A percentile compares a stretch with the other conserved stretches of the same genome.
Evolutionary conservation across 2,113 vertebrate species (phyloP).

Genomic region (Choloepus hoffmanni): DNA sequence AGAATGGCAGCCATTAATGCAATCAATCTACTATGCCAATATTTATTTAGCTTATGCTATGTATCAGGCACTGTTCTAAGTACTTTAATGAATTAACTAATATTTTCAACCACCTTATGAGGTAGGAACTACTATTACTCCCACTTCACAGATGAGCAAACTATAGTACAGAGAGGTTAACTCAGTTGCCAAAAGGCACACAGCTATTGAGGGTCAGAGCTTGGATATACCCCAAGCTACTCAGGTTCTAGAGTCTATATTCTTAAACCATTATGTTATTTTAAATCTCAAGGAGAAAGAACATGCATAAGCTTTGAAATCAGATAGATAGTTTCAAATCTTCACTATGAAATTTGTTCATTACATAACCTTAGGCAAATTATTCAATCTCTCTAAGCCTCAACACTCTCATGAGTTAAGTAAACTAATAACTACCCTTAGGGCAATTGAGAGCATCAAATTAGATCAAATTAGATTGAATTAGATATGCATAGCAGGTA

Average conservation of each 20-base stretch:
- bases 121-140: background rate
- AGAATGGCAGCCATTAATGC: background rate
- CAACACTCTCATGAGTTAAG: background rate
- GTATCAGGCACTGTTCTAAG: background rate
- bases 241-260: background rate
- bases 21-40: background rate
- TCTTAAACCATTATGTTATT: background rate
- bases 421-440: background rate
- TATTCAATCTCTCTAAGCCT: background rate
- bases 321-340: background rate
- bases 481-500: background rate
- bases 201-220: background rate
- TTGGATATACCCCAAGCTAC: background rate
- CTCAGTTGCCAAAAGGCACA: background rate
- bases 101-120: background rate
- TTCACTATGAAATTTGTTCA: background rate
- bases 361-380: background rate
- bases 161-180: background rate
- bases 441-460: background rate
- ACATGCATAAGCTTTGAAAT: background rate
- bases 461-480: background rate
- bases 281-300: background rate
- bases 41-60: background rate
- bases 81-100: background rate
- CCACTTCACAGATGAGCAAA: background rate